phyloP scores from a whole-genome alignment of 2,797 vertebrate genomes.

The Neostethus bicornis region DNA sequence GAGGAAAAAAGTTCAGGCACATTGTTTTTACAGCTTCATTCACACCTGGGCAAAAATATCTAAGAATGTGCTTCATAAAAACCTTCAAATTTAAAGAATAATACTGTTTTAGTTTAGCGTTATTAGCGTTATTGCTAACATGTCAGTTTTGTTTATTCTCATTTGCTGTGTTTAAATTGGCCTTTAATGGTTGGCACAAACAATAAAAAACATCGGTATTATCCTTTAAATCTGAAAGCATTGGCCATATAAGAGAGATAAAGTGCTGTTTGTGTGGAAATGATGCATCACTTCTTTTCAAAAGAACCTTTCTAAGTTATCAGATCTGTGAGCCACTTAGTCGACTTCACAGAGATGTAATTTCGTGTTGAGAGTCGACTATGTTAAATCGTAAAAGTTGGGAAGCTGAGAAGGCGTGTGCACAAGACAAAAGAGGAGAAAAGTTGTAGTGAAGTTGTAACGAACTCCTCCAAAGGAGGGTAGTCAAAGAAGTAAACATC shows the following conservation, averaged over 20 bases:
- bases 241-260: slow-evolving; percentile 34
- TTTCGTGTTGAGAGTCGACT: slow-evolving; percentile 13
- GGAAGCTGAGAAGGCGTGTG: slow-evolving; percentile 19
- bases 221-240: slow-evolving; percentile 34
- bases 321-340: background rate
- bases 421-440: slow-evolving; percentile 21
- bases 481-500: slow-evolving; percentile 7
- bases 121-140: slow-evolving; percentile 35
- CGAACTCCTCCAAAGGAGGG: slow-evolving; percentile 11
- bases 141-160: slow-evolving; percentile 22
- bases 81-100: slow-evolving; percentile 23
- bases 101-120: slow-evolving; percentile 45
- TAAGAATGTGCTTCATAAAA: slow-evolving; percentile 23
- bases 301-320: slow-evolving; percentile 1
- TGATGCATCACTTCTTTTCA: slow-evolving; percentile 5
- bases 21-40: slow-evolving; percentile 15
- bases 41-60: slow-evolving; percentile 11
- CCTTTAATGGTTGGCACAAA: slow-evolving; percentile 34
- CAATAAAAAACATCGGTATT: slow-evolving; percentile 11
- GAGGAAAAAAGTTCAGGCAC: slow-evolving; percentile 46
- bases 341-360: slow-evolving; percentile 21
- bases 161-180: slow-evolving; percentile 3
- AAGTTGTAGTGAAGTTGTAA: slow-evolving; percentile 12
- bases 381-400: slow-evolving; percentile 23
- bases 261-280: slow-evolving; percentile 45